Conservation (phyloP, 2,113 vertebrate species). For the Phrynosoma platyrhinos region DNA sequence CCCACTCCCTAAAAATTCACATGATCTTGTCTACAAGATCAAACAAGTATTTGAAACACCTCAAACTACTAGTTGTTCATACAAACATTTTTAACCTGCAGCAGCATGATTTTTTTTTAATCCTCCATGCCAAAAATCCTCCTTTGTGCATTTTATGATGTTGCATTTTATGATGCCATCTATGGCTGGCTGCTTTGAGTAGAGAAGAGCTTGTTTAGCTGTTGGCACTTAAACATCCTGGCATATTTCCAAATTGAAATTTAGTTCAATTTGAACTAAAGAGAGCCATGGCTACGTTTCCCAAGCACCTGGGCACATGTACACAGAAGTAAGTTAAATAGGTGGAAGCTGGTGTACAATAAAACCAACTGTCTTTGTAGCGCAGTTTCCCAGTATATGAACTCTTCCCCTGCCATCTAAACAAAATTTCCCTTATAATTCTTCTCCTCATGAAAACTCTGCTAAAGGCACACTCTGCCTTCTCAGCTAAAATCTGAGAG, state of each 20-base stretch:
- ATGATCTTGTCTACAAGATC: accelerated
- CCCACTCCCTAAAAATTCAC: background rate
- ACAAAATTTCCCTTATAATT: accelerated
- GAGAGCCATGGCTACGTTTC: background rate
- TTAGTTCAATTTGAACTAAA: background rate
- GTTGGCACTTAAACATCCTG: background rate
- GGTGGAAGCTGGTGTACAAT: background rate
- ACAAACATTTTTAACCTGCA: background rate
- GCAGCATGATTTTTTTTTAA: background rate
- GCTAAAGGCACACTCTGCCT: accelerated
- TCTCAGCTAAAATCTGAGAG: background rate
- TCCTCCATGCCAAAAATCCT: background rate
- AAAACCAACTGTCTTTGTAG: background rate
- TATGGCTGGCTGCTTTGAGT: background rate
- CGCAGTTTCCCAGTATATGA: background rate
- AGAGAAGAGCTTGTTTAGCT: background rate
- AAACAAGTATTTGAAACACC: background rate
- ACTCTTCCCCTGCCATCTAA: background rate
- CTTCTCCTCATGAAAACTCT: background rate
- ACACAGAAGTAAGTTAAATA: accelerated
- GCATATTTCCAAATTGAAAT: background rate
- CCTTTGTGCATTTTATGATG: background rate
- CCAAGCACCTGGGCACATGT: background rate
- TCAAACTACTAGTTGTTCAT: background rate
- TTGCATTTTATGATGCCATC: background rate